Percentiles rank a stretch among this genome's conserved stretches.
These are phyloP conservation scores for Zosterops hypoxanthus DNA, from an alignment of 2,113 vertebrate species.

Conservation along the genomic window DNA sequence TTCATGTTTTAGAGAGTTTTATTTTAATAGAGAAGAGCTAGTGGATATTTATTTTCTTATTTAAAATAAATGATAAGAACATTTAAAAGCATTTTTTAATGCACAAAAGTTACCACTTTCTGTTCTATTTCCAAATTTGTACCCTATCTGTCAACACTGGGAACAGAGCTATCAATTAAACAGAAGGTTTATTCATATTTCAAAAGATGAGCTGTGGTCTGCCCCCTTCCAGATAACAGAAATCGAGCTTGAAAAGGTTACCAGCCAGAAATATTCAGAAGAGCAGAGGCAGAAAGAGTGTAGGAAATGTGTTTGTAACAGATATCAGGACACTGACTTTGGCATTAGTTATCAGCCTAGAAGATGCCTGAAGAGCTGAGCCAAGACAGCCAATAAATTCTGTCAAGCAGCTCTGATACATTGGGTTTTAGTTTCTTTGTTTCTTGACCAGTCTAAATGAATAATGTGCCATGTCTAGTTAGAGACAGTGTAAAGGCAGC, in stretches of 20 bases:
- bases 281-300: conserved; percentile 15
- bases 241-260: conserved; percentile 64
- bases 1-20: neutral
- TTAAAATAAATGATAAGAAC: neutral
- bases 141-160: neutral
- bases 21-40: neutral
- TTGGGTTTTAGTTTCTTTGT: neutral
- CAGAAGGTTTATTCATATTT: conserved; percentile 21
- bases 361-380: conserved; percentile 39
- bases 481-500: conserved; percentile 32
- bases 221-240: conserved; percentile 30
- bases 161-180: conserved; percentile 47
- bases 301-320: conserved; percentile 56
- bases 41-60: neutral
- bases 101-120: neutral
- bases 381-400: conserved; percentile 45
- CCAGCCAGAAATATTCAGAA: conserved; percentile 33
- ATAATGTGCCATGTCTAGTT: conserved; percentile 25
- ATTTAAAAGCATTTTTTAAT: neutral
- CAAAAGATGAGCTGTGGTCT: conserved; percentile 33
- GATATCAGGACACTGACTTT: conserved; percentile 53
- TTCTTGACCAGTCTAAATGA: conserved; percentile 43
- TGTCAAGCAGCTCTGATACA: conserved; percentile 15
- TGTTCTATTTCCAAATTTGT: neutral
- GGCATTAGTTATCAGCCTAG: conserved; percentile 36